Evolutionary conservation across 92 coral and sea anemone genomes (phyloP), one percentile per base, ranked within the genome.

Genomic region (Epizoanthus scotinus): DNA sequence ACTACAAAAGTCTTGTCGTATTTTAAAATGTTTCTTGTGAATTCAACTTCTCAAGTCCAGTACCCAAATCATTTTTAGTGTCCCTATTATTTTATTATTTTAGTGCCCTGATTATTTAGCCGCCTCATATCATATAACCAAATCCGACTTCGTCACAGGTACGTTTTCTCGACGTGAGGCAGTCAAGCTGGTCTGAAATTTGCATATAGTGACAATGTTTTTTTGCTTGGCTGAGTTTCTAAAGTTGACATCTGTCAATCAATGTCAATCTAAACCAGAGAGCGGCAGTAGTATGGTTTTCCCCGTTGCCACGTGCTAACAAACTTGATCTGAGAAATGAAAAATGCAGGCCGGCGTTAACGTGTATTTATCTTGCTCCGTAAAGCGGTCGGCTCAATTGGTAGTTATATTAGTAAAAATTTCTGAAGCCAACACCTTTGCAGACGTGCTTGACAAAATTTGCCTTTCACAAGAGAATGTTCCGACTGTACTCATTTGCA

Each of bases 321-420:
- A 27, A 29, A 65, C 44, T 27, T 10, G 70, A 26, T 28, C 70
- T 27, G 9, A 2, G 0, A 9, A 65, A 65, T 65, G 44, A 10
- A 65, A 9, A 65, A 65, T 65, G 50, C 47, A 65, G 44, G 70
- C 50, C 44, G 50, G 70, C 20, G 24, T 65, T 29, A 15, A 65
- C 50, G 70, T 65, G 44, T 31, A 65, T 65, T 65, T 65, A 0
- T 65, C 3, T 59, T 59, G 64, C 21, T 65, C 44, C 19, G 70
- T 65, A 47, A 65, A 65, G 9, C 70, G 22, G 36, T 65, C 70
- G 44, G 70, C 70, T 10, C n/a, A 65, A 65, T 27, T 65, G 50
- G 50, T 65, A 36, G 44, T 65, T 26, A 47, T 22, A 65, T 2
- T 63, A 63, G 50, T 65, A 47, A 65, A 26, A 3, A 26, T 65